These are phyloP conservation scores for Thymallus thymallus DNA, from an alignment of 2,113 vertebrate species.

Conservation along the genomic window DNA sequence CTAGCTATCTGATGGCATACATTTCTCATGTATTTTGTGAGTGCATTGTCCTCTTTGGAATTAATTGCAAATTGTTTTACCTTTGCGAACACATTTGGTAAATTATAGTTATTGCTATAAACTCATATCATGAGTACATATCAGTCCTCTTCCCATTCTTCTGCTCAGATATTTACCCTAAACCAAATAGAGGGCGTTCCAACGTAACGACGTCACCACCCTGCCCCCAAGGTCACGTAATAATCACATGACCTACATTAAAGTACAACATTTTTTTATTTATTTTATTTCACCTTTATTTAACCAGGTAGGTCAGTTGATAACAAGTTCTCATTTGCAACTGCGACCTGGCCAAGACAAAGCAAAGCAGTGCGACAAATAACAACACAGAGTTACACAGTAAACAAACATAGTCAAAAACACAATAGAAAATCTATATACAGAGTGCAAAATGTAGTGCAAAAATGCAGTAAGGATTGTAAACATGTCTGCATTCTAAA, in stretches of 20 bases:
- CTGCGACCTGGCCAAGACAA: too few species aligned
- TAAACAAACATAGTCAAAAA: too few species aligned
- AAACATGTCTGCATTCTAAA: not conserved
- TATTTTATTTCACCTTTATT: too few species aligned
- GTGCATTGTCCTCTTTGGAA: not conserved
- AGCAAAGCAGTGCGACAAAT: too few species aligned
- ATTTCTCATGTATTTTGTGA: not conserved
- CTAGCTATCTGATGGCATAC: not conserved
- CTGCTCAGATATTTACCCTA: not conserved
- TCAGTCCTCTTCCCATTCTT: conserved; percentile 5
- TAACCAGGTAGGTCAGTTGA: too few species aligned
- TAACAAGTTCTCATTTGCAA: too few species aligned
- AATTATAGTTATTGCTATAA: not conserved
- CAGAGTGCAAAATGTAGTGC: too few species aligned
- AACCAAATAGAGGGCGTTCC: not conserved
- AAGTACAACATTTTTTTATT: too few species aligned
- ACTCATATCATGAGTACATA: not conserved
- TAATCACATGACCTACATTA: not conserved
- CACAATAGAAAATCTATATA: too few species aligned
- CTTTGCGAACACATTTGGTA: conserved; percentile 10
- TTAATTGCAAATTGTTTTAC: conserved; percentile 3
- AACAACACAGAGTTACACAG: too few species aligned
- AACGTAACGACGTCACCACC: not conserved
- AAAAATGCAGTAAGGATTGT: too few species aligned
- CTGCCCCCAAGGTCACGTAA: not conserved